These are phyloP conservation scores for Leptobrachium leishanense DNA, from an alignment of 2,113 vertebrate species.

Conservation along the genomic window DNA sequence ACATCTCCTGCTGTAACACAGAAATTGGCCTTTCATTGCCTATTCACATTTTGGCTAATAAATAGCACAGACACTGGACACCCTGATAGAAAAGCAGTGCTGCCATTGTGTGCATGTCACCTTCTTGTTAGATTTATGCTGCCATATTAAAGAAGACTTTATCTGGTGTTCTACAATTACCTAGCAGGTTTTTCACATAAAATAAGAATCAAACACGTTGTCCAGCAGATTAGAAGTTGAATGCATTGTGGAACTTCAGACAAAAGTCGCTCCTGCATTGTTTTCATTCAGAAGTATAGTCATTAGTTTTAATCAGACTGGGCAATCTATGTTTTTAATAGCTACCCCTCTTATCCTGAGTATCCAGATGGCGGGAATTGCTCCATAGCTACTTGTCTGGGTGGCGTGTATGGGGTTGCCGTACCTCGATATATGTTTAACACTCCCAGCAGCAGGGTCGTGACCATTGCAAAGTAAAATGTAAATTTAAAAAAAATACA, in stretches of 20 bases:
- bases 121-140: slow-evolving; percentile 86
- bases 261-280: slow-evolving; percentile 41
- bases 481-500: too few relatives aligned
- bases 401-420: neutral
- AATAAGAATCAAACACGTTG: slow-evolving; percentile 69
- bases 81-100: slow-evolving; percentile 72
- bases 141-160: slow-evolving; percentile 74
- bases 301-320: slow-evolving; percentile 55
- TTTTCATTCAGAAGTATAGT: slow-evolving; percentile 48
- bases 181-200: slow-evolving; percentile 75
- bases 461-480: neutral
- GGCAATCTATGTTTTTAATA: slow-evolving; percentile 49
- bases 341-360: slow-evolving; percentile 29
- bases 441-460: neutral
- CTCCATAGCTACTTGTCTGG: slow-evolving; percentile 13
- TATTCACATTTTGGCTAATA: slow-evolving; percentile 84
- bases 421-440: neutral
- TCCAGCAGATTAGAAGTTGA: slow-evolving; percentile 63
- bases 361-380: slow-evolving; percentile 26
- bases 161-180: slow-evolving; percentile 81
- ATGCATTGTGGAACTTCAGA: slow-evolving; percentile 55
- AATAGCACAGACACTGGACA: slow-evolving; percentile 74
- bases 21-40: slow-evolving; percentile 81
- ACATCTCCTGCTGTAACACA: slow-evolving; percentile 75
- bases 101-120: slow-evolving; percentile 80